Base-by-base conservation (phyloP, 2,113 vertebrate species). In the Hylia prasina region DNA sequence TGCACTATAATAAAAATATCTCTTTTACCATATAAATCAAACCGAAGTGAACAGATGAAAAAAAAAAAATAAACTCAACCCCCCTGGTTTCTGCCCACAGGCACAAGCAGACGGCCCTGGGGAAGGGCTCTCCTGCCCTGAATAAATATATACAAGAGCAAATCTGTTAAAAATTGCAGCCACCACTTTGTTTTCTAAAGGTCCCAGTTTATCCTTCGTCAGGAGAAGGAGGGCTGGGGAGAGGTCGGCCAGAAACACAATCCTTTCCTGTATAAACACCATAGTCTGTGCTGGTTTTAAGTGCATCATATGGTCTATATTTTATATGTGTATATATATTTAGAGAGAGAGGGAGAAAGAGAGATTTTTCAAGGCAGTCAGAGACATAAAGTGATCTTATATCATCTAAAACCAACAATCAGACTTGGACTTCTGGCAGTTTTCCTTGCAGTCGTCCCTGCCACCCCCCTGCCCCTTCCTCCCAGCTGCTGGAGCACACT, bases 361-460 rank as follows among this genome's bases (percentile, higher is more conserved):
- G 82, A 87, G 72, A 93, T 97, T 97, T 96, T 87, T 94, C 86
- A 96, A 97, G 96, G 60, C 87, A 89, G 85, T 60, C 65, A 87
- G 94, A 97, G 96, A 97, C 96, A 96, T 77, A 76, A 95, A 95
- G 70, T 13, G 44, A 95, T 96, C 93, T 88, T 97, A 69, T 97
- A 97, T 97, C 92, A 98, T 97, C 96, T 96, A 96, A 97, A 92
- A 90, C 93, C 95, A 98, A 97, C 97, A 96, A 89, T 66, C 54
- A 35, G 50, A 73, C 90, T 96, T n/a, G 72, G 90, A 93, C 82
- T 96, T 47, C 56, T 97, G 97, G 97, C 96, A 93, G 92, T 73
- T 92, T 87, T 84, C 94, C 94, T 86, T 30, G 33, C 63, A 54
- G 64, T 37, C 11, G 3, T 92, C 92, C 82, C 89, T 83, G 81